A percentile compares a stretch with the other conserved stretches of the same genome.
phyloP scores from a whole-genome alignment of 2,113 vertebrate species.

The Microtus pennsylvanicus region DNA sequence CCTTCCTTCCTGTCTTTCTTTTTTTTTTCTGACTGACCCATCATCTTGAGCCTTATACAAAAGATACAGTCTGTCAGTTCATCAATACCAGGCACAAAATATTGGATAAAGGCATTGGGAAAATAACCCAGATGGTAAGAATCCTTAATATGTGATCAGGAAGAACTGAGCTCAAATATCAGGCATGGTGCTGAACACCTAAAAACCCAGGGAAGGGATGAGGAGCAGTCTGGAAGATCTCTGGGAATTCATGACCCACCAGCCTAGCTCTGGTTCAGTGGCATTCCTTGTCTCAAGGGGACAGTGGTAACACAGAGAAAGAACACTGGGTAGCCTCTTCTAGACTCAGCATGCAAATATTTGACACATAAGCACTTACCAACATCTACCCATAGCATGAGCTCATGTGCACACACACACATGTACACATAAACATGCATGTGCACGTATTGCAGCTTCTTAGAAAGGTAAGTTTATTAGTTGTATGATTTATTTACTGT shows the following conservation, averaged over 20 bases:
- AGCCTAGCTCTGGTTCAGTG: too few species aligned
- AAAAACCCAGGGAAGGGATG: neutral
- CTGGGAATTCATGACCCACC: too few species aligned
- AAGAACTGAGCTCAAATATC: neutral
- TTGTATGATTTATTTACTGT: neutral
- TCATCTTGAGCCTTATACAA: neutral
- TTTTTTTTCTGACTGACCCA: neutral
- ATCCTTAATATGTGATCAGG: neutral
- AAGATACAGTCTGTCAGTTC: neutral
- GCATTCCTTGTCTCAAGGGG: neutral
- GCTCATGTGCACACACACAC: too few species aligned
- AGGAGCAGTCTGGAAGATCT: neutral
- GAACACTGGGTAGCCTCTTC: too few species aligned
- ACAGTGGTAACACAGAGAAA: neutral
- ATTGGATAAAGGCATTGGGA: neutral
- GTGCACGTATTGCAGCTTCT: neutral
- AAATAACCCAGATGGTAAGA: neutral
- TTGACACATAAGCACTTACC: neutral
- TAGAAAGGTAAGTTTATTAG: neutral
- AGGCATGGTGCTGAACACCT: neutral
- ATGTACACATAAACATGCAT: too few species aligned
- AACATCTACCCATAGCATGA: neutral
- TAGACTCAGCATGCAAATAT: neutral
- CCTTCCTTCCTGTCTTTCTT: neutral
- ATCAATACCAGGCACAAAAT: neutral